Evolutionary conservation across 1,140 invertebrate genomes (phyloP), one percentile per base, ranked within the genome.

Genomic region (Zaprionus ghesquierei): DNA sequence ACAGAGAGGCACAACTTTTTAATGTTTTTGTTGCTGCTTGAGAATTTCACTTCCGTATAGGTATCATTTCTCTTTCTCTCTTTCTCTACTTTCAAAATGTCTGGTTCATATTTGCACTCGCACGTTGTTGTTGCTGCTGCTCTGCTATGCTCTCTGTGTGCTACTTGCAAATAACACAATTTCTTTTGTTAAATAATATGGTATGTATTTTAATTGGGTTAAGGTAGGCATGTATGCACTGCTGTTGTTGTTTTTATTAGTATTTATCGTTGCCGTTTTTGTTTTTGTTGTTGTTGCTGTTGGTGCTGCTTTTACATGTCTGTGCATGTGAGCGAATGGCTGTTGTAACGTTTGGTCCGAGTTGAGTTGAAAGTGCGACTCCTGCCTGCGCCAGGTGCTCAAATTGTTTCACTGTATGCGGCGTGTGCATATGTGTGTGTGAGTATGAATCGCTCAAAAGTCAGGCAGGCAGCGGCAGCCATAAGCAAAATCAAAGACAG

Each of bases 171-270:
- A 85, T 85, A 85, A 82, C 82, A 89, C 84, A 89, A 89, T 89
- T 89, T 89, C 84, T 91, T 82, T 91, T 91, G 81, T 91, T 91
- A 91, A 91, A 91, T 91, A 91, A 91, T 91, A 89, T 80, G 76
- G 31, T 77, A 60, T 68, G 76, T 79, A 75, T 84, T 84, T 91
- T 81, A 91, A 91, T 91, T 91, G 78, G 90, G 90, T 91, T 91
- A 91, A 91, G 90, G 90, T 90, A 91, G 80, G 80, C 89, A 85
- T 87, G 85, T 77, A 82, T 81, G 77, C 50, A 64, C 49, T 69
- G 50, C 64, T 84, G 27, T 44, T 63, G 41, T 38, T 69, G 23
- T 41, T 29, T 29, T 9, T 76, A 38, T 63, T 65, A 23, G 60
- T 53, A 20, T 33, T 61, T 31, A 25, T 23, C n/a, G 55, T 79